Evolutionary conservation across 1,140 invertebrate genomes (phyloP).

Genomic region (Thalassaphorura encarpata): DNA sequence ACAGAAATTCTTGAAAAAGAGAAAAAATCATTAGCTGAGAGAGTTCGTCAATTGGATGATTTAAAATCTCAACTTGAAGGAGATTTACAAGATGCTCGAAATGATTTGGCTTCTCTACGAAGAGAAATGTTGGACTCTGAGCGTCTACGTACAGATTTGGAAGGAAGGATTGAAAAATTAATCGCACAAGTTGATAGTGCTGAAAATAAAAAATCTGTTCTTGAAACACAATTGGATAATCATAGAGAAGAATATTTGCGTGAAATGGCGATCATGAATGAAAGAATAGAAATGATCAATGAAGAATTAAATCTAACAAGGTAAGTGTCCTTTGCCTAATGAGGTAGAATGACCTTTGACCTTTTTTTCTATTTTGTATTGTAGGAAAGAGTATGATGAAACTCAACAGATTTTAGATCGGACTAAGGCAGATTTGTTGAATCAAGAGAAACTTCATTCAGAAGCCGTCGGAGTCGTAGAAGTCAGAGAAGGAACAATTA

Average conservation of each 20-base stretch:
- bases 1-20: constrained; percentile 24
- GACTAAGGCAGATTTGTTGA: constrained; percentile 27
- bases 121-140: constrained; percentile 44
- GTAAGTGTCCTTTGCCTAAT: constrained; percentile 4
- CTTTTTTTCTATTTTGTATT: background rate
- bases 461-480: constrained; percentile 30
- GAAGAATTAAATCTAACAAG: constrained; percentile 26
- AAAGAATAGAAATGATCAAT: constrained; percentile 23
- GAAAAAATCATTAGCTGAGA: constrained; percentile 27
- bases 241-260: constrained; percentile 40
- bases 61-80: constrained; percentile 18
- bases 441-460: constrained; percentile 28
- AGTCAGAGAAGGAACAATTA: constrained; percentile 20
- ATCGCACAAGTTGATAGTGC: constrained; percentile 20
- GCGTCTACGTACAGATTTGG: constrained; percentile 44
- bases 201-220: constrained; percentile 20
- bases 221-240: constrained; percentile 61
- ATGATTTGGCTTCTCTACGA: constrained; percentile 24
- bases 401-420: constrained; percentile 21
- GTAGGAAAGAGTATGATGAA: constrained; percentile 28
- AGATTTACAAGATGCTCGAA: constrained; percentile 22
- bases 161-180: constrained; percentile 26
- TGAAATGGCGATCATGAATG: constrained; percentile 24
- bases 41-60: constrained; percentile 16
- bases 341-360: background rate